A percentile compares a stretch with the other conserved stretches of the same genome.
Conservation (phyloP, 2,888 invertebrate species). For the Xestia ashworthii region DNA sequence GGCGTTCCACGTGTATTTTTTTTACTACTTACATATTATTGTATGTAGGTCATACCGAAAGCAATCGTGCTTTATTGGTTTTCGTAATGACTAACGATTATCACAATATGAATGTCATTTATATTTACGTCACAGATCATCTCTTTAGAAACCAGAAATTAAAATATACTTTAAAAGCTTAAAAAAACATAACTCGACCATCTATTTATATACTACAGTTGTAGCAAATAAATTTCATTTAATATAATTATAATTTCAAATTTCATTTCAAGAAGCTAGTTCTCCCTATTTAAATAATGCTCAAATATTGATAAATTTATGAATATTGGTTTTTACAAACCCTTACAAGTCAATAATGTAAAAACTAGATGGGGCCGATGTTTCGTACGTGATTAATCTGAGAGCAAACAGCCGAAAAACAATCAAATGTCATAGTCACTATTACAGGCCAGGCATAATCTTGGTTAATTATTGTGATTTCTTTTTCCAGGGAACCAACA, state of each 20-base stretch:
- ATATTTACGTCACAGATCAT: background rate
- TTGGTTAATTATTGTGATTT: background rate
- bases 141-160: background rate
- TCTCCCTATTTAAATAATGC: background rate
- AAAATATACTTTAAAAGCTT: background rate
- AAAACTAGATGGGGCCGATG: no score
- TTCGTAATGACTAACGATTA: background rate
- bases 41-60: background rate
- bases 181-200: background rate
- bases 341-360: no score
- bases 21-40: no score
- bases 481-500: slow-evolving; percentile 86
- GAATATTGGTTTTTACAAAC: no score
- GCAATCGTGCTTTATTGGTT: background rate
- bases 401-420: no score
- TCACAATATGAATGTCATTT: background rate
- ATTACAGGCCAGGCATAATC: no score
- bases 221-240: no score
- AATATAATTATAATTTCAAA: no score
- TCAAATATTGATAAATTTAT: background rate
- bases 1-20: slow-evolving; percentile 16
- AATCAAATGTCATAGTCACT: no score
- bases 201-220: no score
- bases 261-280: background rate
- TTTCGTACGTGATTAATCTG: no score